Conservation (phyloP, 2,797 vertebrate species). For the Sphenodon punctatus region DNA sequence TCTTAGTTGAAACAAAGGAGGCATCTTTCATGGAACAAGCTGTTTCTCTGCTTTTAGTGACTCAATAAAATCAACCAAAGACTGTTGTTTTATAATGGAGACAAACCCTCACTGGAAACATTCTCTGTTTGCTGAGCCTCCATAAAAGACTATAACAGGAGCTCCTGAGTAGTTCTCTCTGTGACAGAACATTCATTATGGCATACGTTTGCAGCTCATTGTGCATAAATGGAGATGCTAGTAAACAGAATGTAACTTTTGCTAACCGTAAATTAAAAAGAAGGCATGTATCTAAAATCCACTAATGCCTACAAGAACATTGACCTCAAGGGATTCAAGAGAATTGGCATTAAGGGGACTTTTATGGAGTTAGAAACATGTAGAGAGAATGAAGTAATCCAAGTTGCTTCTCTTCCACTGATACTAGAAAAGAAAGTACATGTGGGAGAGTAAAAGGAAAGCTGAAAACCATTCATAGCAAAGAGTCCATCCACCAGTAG, state of each 20-base stretch:
- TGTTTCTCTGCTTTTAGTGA: slow-evolving; percentile 47
- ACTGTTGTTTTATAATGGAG: slow-evolving; percentile 56
- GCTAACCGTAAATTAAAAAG: neutral
- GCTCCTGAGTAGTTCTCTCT: slow-evolving; percentile 13
- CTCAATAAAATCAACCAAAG: slow-evolving; percentile 33
- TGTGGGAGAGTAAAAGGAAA: neutral
- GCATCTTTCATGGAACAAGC: slow-evolving; percentile 52
- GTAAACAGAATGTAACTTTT: neutral
- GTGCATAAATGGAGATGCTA: slow-evolving; percentile 2
- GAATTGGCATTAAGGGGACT: neutral
- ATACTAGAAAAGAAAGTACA: neutral
- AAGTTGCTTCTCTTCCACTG: neutral
- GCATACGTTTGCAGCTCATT: slow-evolving; percentile 15
- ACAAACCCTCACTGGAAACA: slow-evolving; percentile 47
- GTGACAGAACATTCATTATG: slow-evolving; percentile 44
- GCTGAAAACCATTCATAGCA: neutral
- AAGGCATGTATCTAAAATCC: neutral
- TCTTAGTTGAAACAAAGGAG: slow-evolving; percentile 50
- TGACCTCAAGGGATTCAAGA: neutral
- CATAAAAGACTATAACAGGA: slow-evolving; percentile 51
- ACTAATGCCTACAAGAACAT: neutral
- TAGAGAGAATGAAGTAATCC: neutral
- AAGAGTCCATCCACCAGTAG: neutral
- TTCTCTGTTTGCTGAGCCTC: slow-evolving; percentile 36
- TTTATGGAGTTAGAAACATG: neutral